These are phyloP conservation scores for Falcaria lacertinaria DNA, from an alignment of 2,888 invertebrate species.

Conservation along the genomic window DNA sequence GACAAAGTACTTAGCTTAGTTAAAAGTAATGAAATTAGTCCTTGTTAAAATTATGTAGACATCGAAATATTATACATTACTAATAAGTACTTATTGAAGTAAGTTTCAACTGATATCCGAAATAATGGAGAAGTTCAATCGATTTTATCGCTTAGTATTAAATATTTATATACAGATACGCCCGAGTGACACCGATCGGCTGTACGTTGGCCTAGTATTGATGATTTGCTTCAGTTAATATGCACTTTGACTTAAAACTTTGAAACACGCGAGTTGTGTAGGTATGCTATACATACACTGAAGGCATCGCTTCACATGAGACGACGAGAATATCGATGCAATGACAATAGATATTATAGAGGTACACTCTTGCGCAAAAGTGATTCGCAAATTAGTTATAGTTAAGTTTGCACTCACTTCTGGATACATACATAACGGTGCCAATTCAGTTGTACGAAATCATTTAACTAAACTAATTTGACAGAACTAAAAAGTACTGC, in stretches of 20 bases:
- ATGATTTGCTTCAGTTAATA: neutral
- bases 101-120: neutral
- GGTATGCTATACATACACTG: constrained; percentile 15
- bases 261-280: constrained; percentile 19
- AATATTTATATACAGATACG: constrained; percentile 52
- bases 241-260: neutral
- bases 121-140: constrained; percentile 13
- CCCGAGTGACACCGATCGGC: constrained; percentile 46
- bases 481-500: no score
- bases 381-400: constrained; percentile 7
- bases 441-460: no score
- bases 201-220: constrained; percentile 12
- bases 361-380: constrained; percentile 39
- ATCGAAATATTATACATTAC: no score
- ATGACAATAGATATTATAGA: constrained; percentile 28
- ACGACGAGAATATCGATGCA: constrained; percentile 16
- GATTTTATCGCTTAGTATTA: constrained; percentile 46
- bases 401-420: no score
- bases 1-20: no score
- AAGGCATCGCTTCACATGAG: constrained; percentile 18
- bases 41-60: no score
- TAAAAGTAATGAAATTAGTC: no score
- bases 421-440: no score
- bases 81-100: no score
- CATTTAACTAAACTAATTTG: no score